Base-by-base conservation (phyloP, 2,797 vertebrate species). In the Bucorvus abyssinicus region DNA sequence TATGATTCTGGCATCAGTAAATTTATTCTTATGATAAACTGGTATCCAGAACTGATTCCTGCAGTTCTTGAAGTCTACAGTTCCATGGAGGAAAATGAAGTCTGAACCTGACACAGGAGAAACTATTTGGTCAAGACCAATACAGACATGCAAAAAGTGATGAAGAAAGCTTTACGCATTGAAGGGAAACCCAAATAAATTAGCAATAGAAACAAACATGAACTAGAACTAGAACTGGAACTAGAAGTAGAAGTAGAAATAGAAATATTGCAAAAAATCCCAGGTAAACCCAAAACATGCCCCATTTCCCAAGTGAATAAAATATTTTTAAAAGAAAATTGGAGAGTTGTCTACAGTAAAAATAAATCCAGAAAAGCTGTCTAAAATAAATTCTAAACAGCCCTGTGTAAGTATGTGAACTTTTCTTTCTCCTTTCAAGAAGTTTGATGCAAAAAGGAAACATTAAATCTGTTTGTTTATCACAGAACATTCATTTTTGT, bases 1-100 rank as follows among this genome's bases (percentile, higher is more conserved):
- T 80, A 91, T 79, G 52, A 71, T 95, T 93, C 91, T 87, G 50
- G 29, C 59, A 71, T 90, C 71, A n/a, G 12, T 90, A 88, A 73
- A 87, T 84, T 90, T 77, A 59, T 19, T 89, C n/a, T 45, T 80
- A 26, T 53, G 67, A 18, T 77, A 87, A 77, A 82, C 19, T 61
- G 7, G 7, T 38, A 79, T 82, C 38, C 45, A 79, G 50, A 91
- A 90, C 8, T 74, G 34, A 82, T 82, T 83, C 67, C 63, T 63
- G 36, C 42, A 71, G 23, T 79, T 75, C 60, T 67, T 68, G n/a
- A 68, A 68, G 40, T 60, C 78, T 64, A 61, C 9, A 57, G 83
- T 87, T 91, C 45, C 36, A 47, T 45, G 42, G n/a, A 67, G 87
- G 49, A 92, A 89, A 93, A 27, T 20, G 75, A 36, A 26, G 55